These are phyloP conservation scores for Megaceryle maxima DNA, from an alignment of 2,113 vertebrate species.

Conservation along the genomic window DNA sequence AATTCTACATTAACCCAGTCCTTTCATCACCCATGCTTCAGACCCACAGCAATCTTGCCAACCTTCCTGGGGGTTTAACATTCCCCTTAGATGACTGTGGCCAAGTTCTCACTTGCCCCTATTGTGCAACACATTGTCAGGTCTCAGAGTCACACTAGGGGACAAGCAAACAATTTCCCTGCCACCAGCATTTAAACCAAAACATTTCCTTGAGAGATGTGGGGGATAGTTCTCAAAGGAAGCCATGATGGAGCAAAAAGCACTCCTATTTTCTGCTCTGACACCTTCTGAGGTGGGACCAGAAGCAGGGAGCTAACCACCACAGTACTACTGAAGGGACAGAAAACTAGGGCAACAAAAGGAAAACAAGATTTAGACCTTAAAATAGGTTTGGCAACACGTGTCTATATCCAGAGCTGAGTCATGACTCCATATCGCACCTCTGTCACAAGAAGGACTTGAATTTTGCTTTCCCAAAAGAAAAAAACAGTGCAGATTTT, in stretches of 20 bases:
- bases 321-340: neutral
- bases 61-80: neutral
- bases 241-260: rapidly evolving
- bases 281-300: neutral
- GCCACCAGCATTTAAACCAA: neutral
- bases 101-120: neutral
- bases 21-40: neutral
- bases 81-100: neutral
- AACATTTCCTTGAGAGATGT: neutral
- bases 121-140: neutral
- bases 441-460: conserved; percentile 21
- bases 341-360: neutral
- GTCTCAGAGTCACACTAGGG: rapidly evolving
- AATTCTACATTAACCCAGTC: neutral
- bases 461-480: neutral
- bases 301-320: neutral
- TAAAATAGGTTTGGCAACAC: conserved; percentile 11
- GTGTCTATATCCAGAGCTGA: neutral
- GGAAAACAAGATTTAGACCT: conserved; percentile 3
- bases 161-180: neutral
- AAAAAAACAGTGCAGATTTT: neutral
- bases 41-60: neutral
- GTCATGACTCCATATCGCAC: neutral
- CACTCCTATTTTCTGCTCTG: neutral
- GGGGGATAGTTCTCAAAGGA: neutral